phyloP scores from a whole-genome alignment of 2,888 invertebrate genomes.

The Dasysyrphus tricinctus region DNA sequence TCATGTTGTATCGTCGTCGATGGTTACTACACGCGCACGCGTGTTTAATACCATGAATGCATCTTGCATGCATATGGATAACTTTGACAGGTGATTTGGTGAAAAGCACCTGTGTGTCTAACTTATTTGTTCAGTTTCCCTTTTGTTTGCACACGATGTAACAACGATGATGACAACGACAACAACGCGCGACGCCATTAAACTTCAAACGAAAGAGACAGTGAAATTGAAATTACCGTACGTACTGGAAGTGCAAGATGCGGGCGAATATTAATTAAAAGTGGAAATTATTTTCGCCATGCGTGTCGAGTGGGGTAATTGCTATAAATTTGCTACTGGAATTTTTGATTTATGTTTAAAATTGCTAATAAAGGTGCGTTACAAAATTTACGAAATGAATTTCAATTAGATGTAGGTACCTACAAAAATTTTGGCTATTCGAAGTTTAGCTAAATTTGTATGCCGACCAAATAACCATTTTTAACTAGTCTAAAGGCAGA shows the following conservation, averaged over 20 bases:
- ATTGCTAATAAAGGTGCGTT: conserved; percentile 9
- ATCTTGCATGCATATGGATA: conserved; percentile 65
- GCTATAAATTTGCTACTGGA: conserved; percentile 11
- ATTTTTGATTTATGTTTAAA: conserved; percentile 44
- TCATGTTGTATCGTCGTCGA: neutral
- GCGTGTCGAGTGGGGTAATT: conserved; percentile 11
- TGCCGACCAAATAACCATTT: neutral
- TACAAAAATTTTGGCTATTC: neutral
- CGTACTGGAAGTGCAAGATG: conserved; percentile 41
- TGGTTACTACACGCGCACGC: conserved; percentile 14
- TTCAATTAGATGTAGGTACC: neutral
- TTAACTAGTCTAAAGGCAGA: too few species aligned
- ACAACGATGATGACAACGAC: neutral
- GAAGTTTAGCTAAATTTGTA: neutral
- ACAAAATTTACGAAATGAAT: neutral
- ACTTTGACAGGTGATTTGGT: conserved; percentile 61
- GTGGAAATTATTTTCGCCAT: conserved; percentile 49
- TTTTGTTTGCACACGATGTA: conserved; percentile 49
- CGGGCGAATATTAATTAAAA: conserved; percentile 68
- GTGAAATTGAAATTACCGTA: conserved; percentile 38
- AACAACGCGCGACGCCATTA: neutral
- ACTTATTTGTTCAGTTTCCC: conserved; percentile 66
- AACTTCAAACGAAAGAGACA: conserved; percentile 33
- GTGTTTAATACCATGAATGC: conserved; percentile 29
- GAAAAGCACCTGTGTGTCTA: conserved; percentile 65